Percentiles rank a stretch among this genome's conserved stretches.
phyloP scores from a whole-genome alignment of 2,113 vertebrate species.

The Mionectes macconnelli region DNA sequence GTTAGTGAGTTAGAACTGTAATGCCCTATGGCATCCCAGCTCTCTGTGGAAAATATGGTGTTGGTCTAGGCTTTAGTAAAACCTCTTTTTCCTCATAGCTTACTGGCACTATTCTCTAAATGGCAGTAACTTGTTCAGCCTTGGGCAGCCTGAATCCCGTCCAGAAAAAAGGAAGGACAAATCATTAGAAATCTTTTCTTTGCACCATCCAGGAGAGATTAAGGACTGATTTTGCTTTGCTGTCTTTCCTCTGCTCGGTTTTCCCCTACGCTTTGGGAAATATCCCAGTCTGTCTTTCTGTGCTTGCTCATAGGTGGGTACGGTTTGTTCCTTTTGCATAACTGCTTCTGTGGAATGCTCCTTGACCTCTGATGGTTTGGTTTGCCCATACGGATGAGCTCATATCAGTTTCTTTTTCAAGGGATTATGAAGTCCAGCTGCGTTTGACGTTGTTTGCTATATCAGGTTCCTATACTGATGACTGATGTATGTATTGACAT shows the following conservation, averaged over 20 bases:
- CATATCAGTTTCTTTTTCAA: not conserved
- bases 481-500: not conserved
- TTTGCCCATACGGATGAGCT: not conserved
- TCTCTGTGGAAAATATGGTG: not conserved
- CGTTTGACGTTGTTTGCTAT: not conserved
- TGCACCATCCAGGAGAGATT: not conserved
- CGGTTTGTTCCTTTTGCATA: not conserved
- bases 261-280: rapidly evolving
- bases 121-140: not conserved
- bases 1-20: not conserved
- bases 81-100: not conserved
- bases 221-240: not conserved
- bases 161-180: not conserved
- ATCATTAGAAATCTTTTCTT: not conserved
- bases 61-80: not conserved
- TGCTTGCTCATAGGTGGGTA: not conserved
- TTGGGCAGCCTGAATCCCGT: not conserved
- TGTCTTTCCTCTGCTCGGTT: not conserved
- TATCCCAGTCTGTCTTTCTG: not conserved
- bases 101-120: not conserved
- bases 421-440: not conserved
- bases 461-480: not conserved
- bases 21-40: not conserved
- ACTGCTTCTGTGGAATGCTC: not conserved
- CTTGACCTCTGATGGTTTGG: not conserved